A percentile compares a stretch with the other conserved stretches of the same genome.
phyloP scores from a whole-genome alignment of 1,140 invertebrate species.

The Drosophila ironensis region DNA sequence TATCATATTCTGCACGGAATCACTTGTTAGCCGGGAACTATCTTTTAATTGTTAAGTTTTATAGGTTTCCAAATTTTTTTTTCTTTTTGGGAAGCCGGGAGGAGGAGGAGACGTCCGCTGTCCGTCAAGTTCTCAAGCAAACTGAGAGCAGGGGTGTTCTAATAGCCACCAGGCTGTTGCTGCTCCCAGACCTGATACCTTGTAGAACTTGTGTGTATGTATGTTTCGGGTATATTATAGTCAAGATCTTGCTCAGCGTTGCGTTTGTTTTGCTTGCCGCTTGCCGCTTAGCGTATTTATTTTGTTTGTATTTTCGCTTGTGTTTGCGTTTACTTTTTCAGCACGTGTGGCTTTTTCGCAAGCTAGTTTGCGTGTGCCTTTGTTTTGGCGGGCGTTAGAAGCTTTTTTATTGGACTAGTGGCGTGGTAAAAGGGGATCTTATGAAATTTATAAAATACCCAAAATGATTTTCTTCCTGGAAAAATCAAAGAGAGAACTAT shows the following conservation, averaged over 20 bases:
- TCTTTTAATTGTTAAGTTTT: background rate
- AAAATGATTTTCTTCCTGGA: background rate
- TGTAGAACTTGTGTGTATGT: background rate
- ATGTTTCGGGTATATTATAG: background rate
- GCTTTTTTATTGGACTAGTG: conserved; percentile 1
- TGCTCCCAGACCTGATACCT: too few relatives aligned
- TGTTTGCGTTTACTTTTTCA: conserved; percentile 10
- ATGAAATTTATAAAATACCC: too few relatives aligned
- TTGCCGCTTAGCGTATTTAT: conserved; percentile 7
- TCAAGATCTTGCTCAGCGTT: conserved; percentile 2
- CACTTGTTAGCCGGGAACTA: background rate
- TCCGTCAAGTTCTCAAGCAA: conserved; percentile 13
- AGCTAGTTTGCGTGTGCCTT: background rate
- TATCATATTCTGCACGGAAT: conserved; percentile 12
- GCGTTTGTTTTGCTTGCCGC: conserved; percentile 25
- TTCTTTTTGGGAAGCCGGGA: background rate
- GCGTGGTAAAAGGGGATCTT: background rate
- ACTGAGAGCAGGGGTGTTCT: conserved; percentile 20
- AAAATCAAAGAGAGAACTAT: too few relatives aligned
- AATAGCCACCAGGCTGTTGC: conserved; percentile 6
- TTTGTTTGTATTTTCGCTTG: conserved; percentile 17
- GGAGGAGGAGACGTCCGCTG: conserved; percentile 52
- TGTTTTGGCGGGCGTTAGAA: background rate
- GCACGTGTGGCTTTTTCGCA: too few relatives aligned
- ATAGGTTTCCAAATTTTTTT: background rate